Conservation (phyloP, 2,888 invertebrate species). For the Julus scanicus region DNA sequence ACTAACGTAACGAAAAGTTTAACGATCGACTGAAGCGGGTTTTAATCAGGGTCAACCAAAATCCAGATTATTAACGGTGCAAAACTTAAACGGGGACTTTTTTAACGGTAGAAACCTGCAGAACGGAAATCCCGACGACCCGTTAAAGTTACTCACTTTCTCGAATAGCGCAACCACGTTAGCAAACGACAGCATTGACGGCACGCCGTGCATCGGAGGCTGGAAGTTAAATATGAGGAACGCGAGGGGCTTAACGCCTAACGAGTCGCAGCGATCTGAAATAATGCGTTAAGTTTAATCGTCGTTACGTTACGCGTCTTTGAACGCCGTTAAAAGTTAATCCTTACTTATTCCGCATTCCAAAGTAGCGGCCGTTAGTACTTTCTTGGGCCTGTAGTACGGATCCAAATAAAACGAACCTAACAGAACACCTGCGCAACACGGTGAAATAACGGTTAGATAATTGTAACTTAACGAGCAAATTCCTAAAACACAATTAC, state of each 20-base stretch:
- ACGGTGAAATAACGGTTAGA: background rate
- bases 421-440: slow-evolving; percentile 65
- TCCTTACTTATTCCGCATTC: slow-evolving; percentile 57
- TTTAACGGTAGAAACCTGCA: too few species aligned
- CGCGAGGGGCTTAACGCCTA: slow-evolving; percentile 77
- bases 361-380: slow-evolving; percentile 5
- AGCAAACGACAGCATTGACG: slow-evolving; percentile 78
- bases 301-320: too few species aligned
- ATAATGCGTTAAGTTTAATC: too few species aligned
- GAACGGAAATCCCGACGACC: too few species aligned
- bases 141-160: slow-evolving; percentile 68
- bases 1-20: too few species aligned
- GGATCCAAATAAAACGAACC: slow-evolving; percentile 90
- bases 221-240: slow-evolving; percentile 87
- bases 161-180: slow-evolving; percentile 82
- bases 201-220: slow-evolving; percentile 73
- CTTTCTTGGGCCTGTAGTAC: slow-evolving; percentile 69
- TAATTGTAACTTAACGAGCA: too few species aligned
- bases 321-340: too few species aligned
- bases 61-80: too few species aligned
- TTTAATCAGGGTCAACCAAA: too few species aligned
- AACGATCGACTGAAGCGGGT: too few species aligned
- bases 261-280: slow-evolving; percentile 68
- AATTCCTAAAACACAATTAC: background rate
- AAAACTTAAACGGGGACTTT: too few species aligned